phyloP scores from a whole-genome alignment of 2,113 vertebrate species.

The Odontesthes bonariensis region DNA sequence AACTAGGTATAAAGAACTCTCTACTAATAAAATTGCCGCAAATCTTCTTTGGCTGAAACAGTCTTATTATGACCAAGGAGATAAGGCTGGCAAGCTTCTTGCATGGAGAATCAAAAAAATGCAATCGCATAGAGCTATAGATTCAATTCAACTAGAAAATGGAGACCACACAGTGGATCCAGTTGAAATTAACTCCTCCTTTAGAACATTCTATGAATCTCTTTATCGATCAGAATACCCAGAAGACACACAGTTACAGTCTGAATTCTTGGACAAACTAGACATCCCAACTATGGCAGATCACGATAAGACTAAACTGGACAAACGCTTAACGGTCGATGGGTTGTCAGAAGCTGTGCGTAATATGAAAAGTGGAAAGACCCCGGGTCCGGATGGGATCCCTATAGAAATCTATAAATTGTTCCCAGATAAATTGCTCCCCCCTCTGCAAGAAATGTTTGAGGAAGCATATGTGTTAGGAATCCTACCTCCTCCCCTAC shows the following conservation, averaged over 20 bases:
- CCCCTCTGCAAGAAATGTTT: not conserved
- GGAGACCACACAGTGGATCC: not conserved
- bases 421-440: not conserved
- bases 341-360: not conserved
- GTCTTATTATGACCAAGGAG: not conserved
- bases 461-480: not conserved
- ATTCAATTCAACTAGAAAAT: not conserved
- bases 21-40: not conserved
- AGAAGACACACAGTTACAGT: not conserved
- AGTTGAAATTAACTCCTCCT: not conserved
- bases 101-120: not conserved
- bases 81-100: not conserved
- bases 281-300: not conserved
- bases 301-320: not conserved
- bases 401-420: not conserved
- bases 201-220: not conserved
- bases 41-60: not conserved
- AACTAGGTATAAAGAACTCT: not conserved
- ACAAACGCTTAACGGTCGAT: not conserved
- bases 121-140: not conserved
- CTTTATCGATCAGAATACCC: not conserved
- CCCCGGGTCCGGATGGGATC: not conserved
- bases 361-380: not conserved
- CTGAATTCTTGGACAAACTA: not conserved
- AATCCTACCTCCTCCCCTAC: not conserved